A percentile compares a stretch with the other conserved stretches of the same genome.
Evolutionary conservation across 2,888 invertebrate species (phyloP).

Genomic region (Aphodius sticticus): DNA sequence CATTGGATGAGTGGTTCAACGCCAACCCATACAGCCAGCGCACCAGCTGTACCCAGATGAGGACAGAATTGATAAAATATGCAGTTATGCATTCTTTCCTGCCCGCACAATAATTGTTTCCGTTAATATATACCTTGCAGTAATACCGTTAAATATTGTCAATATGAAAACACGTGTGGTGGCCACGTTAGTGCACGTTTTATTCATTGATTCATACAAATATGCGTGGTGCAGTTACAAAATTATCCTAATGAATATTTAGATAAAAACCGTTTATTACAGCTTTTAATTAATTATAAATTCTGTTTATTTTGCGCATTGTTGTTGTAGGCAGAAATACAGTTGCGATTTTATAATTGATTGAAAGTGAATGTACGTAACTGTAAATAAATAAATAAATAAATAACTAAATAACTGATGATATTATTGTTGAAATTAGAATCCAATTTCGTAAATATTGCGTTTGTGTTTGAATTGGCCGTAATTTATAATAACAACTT

Average conservation of each 20-base stretch:
- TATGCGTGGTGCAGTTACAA: background rate
- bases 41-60: background rate
- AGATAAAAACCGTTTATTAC: too few species aligned
- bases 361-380: background rate
- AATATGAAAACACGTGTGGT: background rate
- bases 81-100: background rate
- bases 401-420: background rate
- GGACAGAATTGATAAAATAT: background rate
- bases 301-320: background rate
- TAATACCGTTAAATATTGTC: background rate
- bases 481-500: background rate
- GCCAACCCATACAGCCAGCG: background rate
- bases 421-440: background rate
- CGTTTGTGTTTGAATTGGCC: background rate
- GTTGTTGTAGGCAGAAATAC: background rate
- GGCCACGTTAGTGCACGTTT: background rate
- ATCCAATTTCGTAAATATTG: background rate
- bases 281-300: background rate
- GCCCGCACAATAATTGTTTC: background rate
- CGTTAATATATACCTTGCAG: background rate
- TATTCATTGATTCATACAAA: background rate
- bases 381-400: background rate
- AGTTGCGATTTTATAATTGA: background rate
- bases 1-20: background rate
- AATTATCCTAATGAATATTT: background rate